phyloP scores from a whole-genome alignment of 2,113 vertebrate genomes.

The Onychorhynchus coronatus region DNA sequence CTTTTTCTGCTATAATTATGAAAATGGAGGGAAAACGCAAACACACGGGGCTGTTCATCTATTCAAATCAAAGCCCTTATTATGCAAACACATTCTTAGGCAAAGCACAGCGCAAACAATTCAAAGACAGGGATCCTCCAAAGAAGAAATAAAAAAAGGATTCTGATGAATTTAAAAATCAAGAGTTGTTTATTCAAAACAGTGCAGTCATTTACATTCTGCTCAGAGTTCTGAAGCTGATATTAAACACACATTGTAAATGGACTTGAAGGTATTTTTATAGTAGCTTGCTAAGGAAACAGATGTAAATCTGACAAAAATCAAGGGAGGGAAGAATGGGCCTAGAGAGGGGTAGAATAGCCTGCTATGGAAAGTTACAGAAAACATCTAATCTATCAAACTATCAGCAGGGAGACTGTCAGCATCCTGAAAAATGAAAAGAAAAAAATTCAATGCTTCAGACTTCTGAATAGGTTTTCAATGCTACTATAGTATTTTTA shows the following conservation, averaged over 20 bases:
- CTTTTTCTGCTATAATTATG: neutral
- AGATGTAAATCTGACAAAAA: conserved; percentile 48
- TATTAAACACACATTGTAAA: neutral
- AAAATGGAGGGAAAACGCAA: neutral
- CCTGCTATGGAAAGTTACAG: conserved; percentile 14
- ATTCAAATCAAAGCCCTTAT: neutral
- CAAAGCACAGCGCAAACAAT: neutral
- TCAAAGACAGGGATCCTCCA: neutral
- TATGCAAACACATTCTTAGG: neutral
- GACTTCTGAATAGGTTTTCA: conserved; percentile 17
- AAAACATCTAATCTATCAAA: conserved; percentile 38
- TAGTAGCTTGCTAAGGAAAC: neutral
- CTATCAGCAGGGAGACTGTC: conserved; percentile 15
- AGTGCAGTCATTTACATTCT: neutral
- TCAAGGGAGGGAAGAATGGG: neutral
- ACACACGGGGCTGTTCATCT: neutral
- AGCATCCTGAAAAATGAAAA: neutral
- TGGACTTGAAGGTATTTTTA: neutral
- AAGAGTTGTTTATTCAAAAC: neutral
- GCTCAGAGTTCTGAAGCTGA: neutral
- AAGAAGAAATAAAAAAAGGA: neutral
- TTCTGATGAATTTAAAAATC: neutral
- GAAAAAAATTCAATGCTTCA: neutral
- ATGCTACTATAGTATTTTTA: neutral
- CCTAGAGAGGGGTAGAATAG: neutral